Base-by-base conservation (phyloP, 2,888 invertebrate species). In the Drosophila subquinaria region DNA sequence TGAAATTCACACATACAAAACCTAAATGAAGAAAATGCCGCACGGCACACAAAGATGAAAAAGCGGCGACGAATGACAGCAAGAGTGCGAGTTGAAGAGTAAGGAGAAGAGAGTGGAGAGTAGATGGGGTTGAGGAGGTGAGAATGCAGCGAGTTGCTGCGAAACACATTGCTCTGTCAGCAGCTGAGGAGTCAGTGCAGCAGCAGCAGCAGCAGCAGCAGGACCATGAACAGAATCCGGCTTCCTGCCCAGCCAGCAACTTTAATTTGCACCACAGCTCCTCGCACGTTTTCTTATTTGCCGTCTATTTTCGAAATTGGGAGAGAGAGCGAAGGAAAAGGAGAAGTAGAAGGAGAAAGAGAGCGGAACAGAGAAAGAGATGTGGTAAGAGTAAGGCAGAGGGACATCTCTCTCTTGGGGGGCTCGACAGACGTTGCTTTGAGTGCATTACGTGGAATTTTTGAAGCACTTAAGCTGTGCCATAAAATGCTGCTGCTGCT, bases 361-460 rank as follows among this genome's bases (percentile, higher is more conserved):
- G 17, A 6, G 15, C 2, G 15, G 23, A 38, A 10, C 8, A 23
- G 20, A 23, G n/a, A 35, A 4, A 23, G 3, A 9, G n/a, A 1
- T 30, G 30, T 8, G 30, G 30, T 30, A 30, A 30, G 51, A 6
- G 13, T 9, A 15, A 8, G 45, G 9, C 15, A 51, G 20, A 50
- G 53, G 35, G 67, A 42, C 23, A 23, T 15, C 43, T 69, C 67
- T 69, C 67, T 52, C 60, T 53, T 67, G 36, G 75, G 80, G 74
- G 68, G 27, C 33, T 82, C 72, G 88, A 65, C 89, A 83, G 89
- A 88, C 81, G 88, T 81, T 84, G 84, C 84, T 89, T 89, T 85
- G 88, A 90, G 85, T 90, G 88, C 88, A 91, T 90, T 91, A 91
- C 90, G 91, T 91, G 90, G 86, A 90, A 90, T 90, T 91, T 83